phyloP scores from a whole-genome alignment of 2,888 invertebrate species.

The Troilus luridus region DNA sequence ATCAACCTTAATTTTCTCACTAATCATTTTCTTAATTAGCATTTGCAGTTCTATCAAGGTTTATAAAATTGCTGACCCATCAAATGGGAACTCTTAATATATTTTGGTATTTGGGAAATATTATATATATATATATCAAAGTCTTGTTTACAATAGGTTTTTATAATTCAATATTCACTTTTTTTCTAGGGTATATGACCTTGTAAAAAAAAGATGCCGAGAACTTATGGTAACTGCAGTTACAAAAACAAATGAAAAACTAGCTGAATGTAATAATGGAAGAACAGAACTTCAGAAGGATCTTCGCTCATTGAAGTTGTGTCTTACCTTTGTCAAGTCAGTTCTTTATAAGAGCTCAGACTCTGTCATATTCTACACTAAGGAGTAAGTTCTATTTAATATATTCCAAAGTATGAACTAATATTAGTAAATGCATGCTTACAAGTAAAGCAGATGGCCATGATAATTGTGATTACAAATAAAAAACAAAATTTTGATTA shows the following conservation, averaged over 20 bases:
- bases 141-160: background rate
- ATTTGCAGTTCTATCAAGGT: too few relatives aligned
- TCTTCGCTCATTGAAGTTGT: conserved; percentile 89
- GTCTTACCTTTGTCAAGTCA: conserved; percentile 85
- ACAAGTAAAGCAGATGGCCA: background rate
- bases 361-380: conserved; percentile 86
- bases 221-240: conserved; percentile 57
- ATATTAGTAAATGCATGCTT: background rate
- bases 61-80: too few relatives aligned
- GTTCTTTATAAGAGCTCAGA: conserved; percentile 86
- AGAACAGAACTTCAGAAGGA: conserved; percentile 80
- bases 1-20: too few relatives aligned
- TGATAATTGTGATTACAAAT: too few relatives aligned
- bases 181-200: conserved; percentile 44
- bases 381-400: conserved; percentile 74
- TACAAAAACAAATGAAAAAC: conserved; percentile 55
- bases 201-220: conserved; percentile 45
- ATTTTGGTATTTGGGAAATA: background rate
- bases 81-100: background rate
- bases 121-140: background rate
- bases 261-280: conserved; percentile 54
- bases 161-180: background rate
- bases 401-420: background rate
- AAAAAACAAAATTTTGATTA: too few relatives aligned
- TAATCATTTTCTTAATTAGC: too few relatives aligned